A percentile compares a stretch with the other conserved stretches of the same genome.
phyloP scores from a whole-genome alignment of 2,797 vertebrate genomes.

The Alca torda region DNA sequence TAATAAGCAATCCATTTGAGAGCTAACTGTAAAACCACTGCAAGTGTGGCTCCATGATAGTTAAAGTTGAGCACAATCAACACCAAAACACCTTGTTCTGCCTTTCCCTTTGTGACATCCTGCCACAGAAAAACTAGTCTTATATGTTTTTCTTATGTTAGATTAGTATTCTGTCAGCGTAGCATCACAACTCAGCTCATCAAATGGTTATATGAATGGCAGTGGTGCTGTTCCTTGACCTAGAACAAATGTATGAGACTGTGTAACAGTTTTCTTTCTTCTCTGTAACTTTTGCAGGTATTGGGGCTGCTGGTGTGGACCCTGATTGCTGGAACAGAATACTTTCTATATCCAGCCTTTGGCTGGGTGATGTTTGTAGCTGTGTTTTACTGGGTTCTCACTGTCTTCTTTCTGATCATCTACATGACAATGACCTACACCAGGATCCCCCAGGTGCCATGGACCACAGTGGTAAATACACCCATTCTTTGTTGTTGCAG shows the following conservation, averaged over 20 bases:
- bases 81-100: accelerated
- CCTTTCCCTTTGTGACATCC: background rate
- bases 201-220: accelerated
- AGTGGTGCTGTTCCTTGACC: background rate
- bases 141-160: background rate
- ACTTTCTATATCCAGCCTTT: conserved; percentile 83
- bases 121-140: background rate
- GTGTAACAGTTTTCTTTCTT: background rate
- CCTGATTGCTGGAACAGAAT: conserved; percentile 88
- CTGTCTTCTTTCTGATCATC: conserved; percentile 86
- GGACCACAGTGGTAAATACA: conserved; percentile 85
- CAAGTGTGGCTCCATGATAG: background rate
- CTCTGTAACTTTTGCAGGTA: conserved; percentile 72
- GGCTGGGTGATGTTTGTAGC: conserved; percentile 93
- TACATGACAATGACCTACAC: conserved; percentile 86
- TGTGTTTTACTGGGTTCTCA: conserved; percentile 88
- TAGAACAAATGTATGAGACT: background rate
- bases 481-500: background rate
- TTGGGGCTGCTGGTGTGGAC: conserved; percentile 91
- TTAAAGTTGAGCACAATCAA: background rate
- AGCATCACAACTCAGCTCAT: background rate
- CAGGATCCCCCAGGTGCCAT: conserved; percentile 86
- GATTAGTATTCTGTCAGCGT: background rate
- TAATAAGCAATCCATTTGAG: background rate
- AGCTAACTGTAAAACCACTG: background rate